Evolutionary conservation across 2,797 vertebrate genomes (phyloP).

Genomic region (Sebastes matsubarae): DNA sequence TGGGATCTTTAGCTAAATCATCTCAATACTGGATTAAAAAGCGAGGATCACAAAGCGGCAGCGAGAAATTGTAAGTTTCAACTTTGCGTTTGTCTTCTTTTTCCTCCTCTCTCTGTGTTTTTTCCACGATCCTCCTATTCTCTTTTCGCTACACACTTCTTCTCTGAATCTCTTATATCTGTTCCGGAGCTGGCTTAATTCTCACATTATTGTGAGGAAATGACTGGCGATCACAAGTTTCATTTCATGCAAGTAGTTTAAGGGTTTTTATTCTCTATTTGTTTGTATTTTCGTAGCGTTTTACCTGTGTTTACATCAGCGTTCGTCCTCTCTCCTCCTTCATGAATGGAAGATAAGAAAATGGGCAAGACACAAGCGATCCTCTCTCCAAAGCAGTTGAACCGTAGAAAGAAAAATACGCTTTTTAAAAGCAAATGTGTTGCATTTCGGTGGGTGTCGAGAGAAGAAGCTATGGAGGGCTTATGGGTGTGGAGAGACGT

Average conservation of each 20-base stretch:
- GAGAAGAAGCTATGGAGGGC: slow-evolving; percentile 34
- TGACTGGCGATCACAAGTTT: slow-evolving; percentile 71
- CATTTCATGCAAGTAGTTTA: slow-evolving; percentile 80
- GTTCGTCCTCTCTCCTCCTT: slow-evolving; percentile 84
- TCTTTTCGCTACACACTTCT: slow-evolving; percentile 71
- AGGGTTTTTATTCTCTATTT: slow-evolving; percentile 68
- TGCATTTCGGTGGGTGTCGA: slow-evolving; percentile 65
- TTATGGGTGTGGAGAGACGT: slow-evolving; percentile 71
- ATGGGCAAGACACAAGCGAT: slow-evolving; percentile 80
- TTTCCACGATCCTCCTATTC: slow-evolving; percentile 78
- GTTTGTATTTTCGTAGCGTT: slow-evolving; percentile 66
- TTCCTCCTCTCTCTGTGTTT: slow-evolving; percentile 71
- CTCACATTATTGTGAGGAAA: slow-evolving; percentile 63
- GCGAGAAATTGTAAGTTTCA: slow-evolving; percentile 97
- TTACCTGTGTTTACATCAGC: slow-evolving; percentile 89
- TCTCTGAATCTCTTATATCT: slow-evolving; percentile 60
- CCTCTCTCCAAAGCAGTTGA: slow-evolving; percentile 73
- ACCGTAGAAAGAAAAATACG: slow-evolving; percentile 75
- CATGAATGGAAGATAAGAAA: slow-evolving; percentile 83
- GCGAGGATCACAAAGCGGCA: slow-evolving; percentile 91
- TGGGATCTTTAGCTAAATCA: slow-evolving; percentile 93
- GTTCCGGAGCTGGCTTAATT: slow-evolving; percentile 67
- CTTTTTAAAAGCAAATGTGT: slow-evolving; percentile 73
- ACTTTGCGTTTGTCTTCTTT: slow-evolving; percentile 90
- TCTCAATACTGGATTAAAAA: slow-evolving; percentile 94